A percentile compares a stretch with the other conserved stretches of the same genome.
These are phyloP conservation scores for Ranitomeya imitator DNA, from an alignment of 2,113 vertebrate genomes.

Conservation along the genomic window DNA sequence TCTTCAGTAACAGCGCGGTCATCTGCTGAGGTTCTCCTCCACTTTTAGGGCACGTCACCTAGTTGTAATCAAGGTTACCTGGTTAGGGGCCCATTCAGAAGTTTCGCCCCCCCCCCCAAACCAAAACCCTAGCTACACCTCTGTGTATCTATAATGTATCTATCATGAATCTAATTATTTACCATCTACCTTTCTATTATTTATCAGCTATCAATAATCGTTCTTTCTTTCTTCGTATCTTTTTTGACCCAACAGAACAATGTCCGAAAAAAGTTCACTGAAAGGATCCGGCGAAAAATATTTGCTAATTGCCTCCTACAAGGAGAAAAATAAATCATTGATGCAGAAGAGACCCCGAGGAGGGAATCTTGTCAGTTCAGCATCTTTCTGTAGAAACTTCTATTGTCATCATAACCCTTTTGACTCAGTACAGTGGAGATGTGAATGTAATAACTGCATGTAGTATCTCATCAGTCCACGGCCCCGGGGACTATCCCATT, in stretches of 20 bases:
- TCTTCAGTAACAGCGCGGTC: too few relatives aligned
- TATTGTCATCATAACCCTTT: slow-evolving; percentile 49
- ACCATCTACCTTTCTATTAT: too few relatives aligned
- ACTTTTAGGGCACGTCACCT: too few relatives aligned
- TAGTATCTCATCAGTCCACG: slow-evolving; percentile 34
- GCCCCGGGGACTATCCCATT: neutral
- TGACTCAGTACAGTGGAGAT: slow-evolving; percentile 37
- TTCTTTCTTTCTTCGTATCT: too few relatives aligned
- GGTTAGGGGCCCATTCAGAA: too few relatives aligned
- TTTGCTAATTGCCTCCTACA: slow-evolving; percentile 50
- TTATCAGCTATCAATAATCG: too few relatives aligned
- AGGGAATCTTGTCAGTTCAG: slow-evolving; percentile 42
- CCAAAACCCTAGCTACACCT: too few relatives aligned
- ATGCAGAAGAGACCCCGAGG: slow-evolving; percentile 43
- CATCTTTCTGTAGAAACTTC: slow-evolving; percentile 44
- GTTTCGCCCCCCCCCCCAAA: too few relatives aligned
- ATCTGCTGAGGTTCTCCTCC: too few relatives aligned
- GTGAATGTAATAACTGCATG: slow-evolving; percentile 29
- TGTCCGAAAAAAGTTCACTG: neutral
- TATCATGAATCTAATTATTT: too few relatives aligned
- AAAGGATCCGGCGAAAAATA: slow-evolving; percentile 1
- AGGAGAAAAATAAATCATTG: slow-evolving; percentile 26
- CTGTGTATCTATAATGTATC: too few relatives aligned
- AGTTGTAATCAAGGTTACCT: too few relatives aligned
- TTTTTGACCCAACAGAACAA: neutral